Evolutionary conservation across 2,888 invertebrate species (phyloP).

Genomic region (Callosobruchus maculatus): DNA sequence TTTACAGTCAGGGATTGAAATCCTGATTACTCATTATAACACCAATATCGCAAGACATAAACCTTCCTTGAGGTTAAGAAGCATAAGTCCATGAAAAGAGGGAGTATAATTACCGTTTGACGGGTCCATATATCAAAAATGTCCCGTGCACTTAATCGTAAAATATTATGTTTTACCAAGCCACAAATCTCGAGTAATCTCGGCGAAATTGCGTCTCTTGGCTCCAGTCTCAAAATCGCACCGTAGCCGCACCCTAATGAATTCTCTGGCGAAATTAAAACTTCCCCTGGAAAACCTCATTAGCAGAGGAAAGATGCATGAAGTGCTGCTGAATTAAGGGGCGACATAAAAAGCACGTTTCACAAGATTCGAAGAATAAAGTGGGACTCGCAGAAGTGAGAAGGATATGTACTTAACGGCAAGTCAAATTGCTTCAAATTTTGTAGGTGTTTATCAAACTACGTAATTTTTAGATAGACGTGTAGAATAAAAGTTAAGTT

Average conservation of each 20-base stretch:
- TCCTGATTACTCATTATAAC: neutral
- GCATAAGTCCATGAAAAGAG: neutral
- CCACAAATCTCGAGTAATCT: neutral
- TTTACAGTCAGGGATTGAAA: too few relatives aligned
- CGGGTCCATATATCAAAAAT: neutral
- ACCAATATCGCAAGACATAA: neutral
- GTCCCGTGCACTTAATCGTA: neutral
- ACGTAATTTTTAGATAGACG: too few relatives aligned
- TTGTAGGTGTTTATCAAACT: too few relatives aligned
- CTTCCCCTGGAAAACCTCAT: neutral
- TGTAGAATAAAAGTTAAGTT: too few relatives aligned
- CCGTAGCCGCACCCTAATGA: neutral
- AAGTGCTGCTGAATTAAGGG: neutral
- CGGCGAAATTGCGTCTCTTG: neutral
- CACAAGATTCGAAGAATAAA: neutral
- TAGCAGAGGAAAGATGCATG: neutral
- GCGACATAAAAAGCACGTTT: neutral
- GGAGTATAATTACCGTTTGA: neutral
- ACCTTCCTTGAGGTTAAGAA: neutral
- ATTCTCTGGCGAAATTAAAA: neutral
- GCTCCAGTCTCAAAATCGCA: neutral
- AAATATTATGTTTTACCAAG: neutral
- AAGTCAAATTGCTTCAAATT: too few relatives aligned
- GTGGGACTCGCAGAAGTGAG: neutral
- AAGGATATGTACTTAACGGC: too few relatives aligned